Percentiles rank a stretch among this genome's conserved stretches.
phyloP scores from a whole-genome alignment of 2,113 vertebrate species.

The Uropsilus gracilis region DNA sequence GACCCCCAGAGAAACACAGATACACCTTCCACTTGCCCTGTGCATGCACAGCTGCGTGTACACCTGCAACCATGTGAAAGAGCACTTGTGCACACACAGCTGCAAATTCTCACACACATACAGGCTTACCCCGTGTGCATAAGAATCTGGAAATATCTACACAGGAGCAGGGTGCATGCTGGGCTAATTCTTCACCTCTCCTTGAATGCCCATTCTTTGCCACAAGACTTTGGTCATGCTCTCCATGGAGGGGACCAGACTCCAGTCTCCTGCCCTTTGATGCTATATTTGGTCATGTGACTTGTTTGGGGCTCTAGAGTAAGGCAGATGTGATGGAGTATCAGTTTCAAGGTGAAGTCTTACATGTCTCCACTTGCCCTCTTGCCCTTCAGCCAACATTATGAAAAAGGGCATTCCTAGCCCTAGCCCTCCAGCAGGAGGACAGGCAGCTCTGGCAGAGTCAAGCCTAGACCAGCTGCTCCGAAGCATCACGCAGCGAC shows the following conservation, averaged over 20 bases:
- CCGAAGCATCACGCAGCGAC: background rate
- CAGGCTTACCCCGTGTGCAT: background rate
- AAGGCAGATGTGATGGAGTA: background rate
- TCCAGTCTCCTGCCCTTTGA: background rate
- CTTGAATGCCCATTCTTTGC: background rate
- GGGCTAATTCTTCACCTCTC: background rate
- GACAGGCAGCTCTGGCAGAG: background rate
- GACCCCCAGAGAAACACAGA: background rate
- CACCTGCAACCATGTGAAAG: background rate
- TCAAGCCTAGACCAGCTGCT: background rate
- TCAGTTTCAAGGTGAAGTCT: background rate
- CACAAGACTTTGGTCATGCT: background rate
- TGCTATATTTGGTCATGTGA: background rate
- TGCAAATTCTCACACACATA: background rate
- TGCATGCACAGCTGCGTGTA: no score
- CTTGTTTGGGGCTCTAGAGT: background rate
- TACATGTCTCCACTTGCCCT: background rate
- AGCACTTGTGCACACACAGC: background rate
- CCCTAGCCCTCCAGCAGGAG: background rate
- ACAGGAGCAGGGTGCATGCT: fast-evolving
- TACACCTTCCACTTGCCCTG: background rate
- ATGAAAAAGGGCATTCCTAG: background rate
- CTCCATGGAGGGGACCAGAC: background rate
- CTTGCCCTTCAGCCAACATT: background rate
- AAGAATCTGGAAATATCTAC: background rate